phyloP scores from a whole-genome alignment of 2,888 invertebrate genomes.

The Saturnia japonica region DNA sequence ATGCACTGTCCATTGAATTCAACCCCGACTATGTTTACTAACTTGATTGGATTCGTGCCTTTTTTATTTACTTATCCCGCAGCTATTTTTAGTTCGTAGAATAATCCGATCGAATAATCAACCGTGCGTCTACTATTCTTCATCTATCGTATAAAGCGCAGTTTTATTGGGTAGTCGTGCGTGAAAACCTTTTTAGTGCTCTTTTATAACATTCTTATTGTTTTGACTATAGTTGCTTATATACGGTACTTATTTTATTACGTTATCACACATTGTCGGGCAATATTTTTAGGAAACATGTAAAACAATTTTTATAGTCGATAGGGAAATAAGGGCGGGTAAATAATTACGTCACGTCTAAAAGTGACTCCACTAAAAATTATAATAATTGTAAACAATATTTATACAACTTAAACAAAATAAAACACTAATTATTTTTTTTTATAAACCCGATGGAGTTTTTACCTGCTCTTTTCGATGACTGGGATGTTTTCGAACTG shows the following conservation, averaged over 20 bases:
- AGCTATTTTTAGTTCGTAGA: slow-evolving; percentile 53
- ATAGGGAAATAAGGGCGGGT: no score
- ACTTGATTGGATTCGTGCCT: slow-evolving; percentile 78
- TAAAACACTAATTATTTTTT: no score
- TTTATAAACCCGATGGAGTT: no score
- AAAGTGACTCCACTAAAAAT: no score
- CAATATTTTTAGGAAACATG: no score
- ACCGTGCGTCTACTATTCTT: slow-evolving; percentile 37
- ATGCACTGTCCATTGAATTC: slow-evolving; percentile 26
- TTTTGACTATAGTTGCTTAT: slow-evolving; percentile 12
- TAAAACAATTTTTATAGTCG: no score
- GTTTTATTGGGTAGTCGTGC: slow-evolving; percentile 31
- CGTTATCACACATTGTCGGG: no score
- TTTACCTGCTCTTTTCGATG: no score
- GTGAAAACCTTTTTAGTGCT: slow-evolving; percentile 30
- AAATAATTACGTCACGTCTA: no score
- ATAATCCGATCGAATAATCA: slow-evolving; percentile 24
- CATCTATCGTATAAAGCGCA: slow-evolving; percentile 24
- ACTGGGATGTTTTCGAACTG: no score
- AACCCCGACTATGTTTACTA: slow-evolving; percentile 58
- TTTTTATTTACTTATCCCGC: slow-evolving; percentile 69
- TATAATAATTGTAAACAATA: no score
- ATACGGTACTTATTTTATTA: neutral
- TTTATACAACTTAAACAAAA: no score
- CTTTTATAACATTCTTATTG: slow-evolving; percentile 23